Conservation (phyloP, 37 sponge, comb jelly and placozoan genomes). For the Hexactinellida sp. region DNA sequence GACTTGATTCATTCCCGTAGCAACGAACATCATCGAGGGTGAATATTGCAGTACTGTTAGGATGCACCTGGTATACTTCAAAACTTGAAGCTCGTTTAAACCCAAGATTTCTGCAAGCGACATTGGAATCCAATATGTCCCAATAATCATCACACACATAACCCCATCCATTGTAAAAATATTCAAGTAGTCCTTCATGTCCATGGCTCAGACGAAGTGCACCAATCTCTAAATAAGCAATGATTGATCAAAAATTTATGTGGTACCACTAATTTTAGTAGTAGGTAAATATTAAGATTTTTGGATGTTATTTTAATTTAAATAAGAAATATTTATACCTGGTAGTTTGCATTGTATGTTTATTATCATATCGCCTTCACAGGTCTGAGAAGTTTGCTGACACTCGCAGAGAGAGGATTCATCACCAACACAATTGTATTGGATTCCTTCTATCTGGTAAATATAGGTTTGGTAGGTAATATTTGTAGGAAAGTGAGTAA, state of each 20-base stretch:
- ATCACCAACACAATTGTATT: neutral
- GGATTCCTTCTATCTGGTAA: neutral
- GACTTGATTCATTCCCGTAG: neutral
- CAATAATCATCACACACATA: neutral
- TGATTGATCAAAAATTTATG: no score
- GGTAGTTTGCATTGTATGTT: neutral
- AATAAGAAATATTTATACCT: neutral
- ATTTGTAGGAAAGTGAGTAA: neutral
- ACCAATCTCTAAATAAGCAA: neutral
- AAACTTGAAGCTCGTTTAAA: neutral
- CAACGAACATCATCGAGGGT: neutral
- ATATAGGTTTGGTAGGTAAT: neutral
- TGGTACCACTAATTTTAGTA: no score
- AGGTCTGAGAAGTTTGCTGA: neutral
- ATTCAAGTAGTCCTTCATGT: neutral
- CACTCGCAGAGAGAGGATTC: neutral
- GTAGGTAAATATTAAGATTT: no score
- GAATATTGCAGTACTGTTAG: neutral
- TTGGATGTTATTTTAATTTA: no score
- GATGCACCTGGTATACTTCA: neutral
- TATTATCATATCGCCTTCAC: neutral
- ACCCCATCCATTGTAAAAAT: neutral
- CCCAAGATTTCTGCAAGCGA: neutral
- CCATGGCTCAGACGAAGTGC: neutral
- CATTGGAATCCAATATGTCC: neutral